phyloP scores from a whole-genome alignment of 2,888 invertebrate species.

The Rotaria socialis region DNA sequence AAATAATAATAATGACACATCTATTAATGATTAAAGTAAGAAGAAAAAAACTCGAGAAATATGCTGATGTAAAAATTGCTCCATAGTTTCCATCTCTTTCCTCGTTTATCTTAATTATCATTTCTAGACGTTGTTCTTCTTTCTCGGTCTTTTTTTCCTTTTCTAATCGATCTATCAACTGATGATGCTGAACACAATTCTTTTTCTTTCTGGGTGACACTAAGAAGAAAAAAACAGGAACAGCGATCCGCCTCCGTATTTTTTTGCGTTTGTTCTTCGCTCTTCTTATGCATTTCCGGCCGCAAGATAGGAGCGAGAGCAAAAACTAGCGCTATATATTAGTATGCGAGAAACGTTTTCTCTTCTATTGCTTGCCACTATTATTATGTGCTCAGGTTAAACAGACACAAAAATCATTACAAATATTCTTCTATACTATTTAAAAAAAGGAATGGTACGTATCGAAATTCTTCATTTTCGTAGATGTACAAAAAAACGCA shows the following conservation, averaged over 20 bases:
- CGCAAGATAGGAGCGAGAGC: neutral
- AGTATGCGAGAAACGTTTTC: neutral
- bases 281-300: neutral
- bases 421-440: neutral
- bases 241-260: neutral
- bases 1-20: neutral
- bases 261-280: neutral
- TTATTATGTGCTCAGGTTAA: constrained; percentile 15
- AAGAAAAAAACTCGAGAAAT: neutral
- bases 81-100: too few relatives aligned
- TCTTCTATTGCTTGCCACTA: neutral
- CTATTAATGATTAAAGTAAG: neutral
- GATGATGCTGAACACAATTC: neutral
- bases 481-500: too few relatives aligned
- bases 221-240: neutral
- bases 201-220: neutral
- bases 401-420: neutral
- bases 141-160: neutral
- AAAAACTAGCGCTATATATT: neutral
- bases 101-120: neutral
- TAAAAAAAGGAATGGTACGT: neutral
- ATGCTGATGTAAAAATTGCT: too few relatives aligned
- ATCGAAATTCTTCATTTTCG: neutral
- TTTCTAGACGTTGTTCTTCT: neutral
- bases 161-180: neutral